Base-by-base conservation (phyloP, 2,797 vertebrate species). In the Apogon talboti region DNA sequence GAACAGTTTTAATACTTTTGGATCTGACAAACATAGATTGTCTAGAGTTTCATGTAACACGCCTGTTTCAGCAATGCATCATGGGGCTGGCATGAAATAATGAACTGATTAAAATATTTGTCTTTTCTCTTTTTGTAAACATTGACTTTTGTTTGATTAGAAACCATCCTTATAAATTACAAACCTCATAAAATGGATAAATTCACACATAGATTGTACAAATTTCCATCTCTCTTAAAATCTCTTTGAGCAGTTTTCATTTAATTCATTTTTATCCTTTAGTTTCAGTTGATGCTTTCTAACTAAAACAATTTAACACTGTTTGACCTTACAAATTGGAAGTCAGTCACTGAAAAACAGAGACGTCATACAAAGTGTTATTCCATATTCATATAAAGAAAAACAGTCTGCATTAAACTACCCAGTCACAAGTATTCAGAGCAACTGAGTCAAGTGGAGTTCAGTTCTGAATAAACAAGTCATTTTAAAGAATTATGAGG, bases 401-500 rank as follows among this genome's bases (percentile, higher is more conserved):
- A 64, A 78, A 59, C 37, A 21, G 41, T 49, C 11, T 2, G 43
- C 51, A 54, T 45, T 14, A 54, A 78, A 66, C 54, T 35, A 68
- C 66, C 47, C 63, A 71, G 66, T 81, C 74, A 71, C 53, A 80
- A 72, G 55, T 60, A 56, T 66, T 57, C 43, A 37, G 24, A 68
- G 58, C 38, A 51, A 37, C 50, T 19, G 62, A 81, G 82, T 86
- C 73, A 85, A 80, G 52, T 64, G 64, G 59, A 82, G 74, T 87
- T 87, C 64, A 79, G 53, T 78, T 84, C 46, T 71, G 66, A 57
- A 76, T 85, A 83, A 90, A 84, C 74, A 80, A 74, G 72, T 76
- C 44, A 66, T 89, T 86, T 66, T 60, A 83, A 85, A 80, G 70
- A 83, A 83, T 86, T 70, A 87, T 85, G 78, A 76, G 61, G 43